Evolutionary conservation across 2,888 invertebrate species (phyloP).

Genomic region (Camptogramma bilineatum): DNA sequence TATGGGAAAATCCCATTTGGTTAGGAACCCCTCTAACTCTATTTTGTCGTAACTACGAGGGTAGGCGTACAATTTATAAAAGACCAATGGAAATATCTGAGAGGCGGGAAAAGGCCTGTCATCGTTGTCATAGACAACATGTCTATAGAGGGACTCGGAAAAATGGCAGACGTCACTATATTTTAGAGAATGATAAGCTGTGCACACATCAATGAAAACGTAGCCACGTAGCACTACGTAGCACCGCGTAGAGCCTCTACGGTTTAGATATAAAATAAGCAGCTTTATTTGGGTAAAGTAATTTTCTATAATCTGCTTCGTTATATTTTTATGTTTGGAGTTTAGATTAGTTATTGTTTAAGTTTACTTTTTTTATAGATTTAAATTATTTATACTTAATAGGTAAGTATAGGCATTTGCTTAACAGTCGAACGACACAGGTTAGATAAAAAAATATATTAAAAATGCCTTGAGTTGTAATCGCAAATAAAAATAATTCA

Average conservation of each 20-base stretch:
- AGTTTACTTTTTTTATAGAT: too few relatives aligned
- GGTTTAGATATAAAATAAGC: background rate
- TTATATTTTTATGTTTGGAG: conserved; percentile 7
- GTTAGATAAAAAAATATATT: too few relatives aligned
- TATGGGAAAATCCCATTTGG: conserved; percentile 78
- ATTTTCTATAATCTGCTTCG: conserved; percentile 1
- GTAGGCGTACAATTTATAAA: conserved; percentile 77
- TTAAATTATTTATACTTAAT: too few relatives aligned
- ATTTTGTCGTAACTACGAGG: conserved; percentile 73
- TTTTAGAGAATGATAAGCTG: conserved; percentile 60
- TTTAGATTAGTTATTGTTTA: background rate
- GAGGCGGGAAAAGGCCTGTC: conserved; percentile 81
- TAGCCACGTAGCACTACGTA: background rate
- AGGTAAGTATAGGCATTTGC: too few relatives aligned
- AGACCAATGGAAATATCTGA: conserved; percentile 74
- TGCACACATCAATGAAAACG: conserved; percentile 25
- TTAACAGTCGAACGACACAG: too few relatives aligned
- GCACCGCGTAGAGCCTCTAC: conserved; percentile 20
- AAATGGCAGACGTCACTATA: conserved; percentile 76
- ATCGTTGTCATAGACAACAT: conserved; percentile 74
- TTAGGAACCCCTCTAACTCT: conserved; percentile 73
- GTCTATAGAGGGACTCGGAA: conserved; percentile 71
- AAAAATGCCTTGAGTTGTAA: too few relatives aligned
- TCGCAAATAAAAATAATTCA: too few relatives aligned
- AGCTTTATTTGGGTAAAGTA: background rate